Percentiles rank a stretch among this genome's conserved stretches.
These are phyloP conservation scores for Mormyrus proboscirostris DNA, from an alignment of 2,797 vertebrate species.

Conservation along the genomic window DNA sequence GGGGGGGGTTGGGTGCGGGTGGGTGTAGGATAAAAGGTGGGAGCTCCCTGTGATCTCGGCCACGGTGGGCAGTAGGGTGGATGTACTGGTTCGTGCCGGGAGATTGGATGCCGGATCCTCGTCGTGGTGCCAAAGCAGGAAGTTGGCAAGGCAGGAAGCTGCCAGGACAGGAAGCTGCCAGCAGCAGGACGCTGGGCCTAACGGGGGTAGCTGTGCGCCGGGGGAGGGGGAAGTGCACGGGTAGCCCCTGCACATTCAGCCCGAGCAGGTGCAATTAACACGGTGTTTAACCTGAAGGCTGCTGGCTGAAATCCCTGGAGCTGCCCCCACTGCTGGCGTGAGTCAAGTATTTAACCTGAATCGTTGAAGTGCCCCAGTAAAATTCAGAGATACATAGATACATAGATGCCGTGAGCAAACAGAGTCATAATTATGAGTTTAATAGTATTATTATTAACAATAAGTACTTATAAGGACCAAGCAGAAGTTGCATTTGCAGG, in stretches of 20 bases:
- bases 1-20: background rate
- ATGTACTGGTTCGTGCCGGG: background rate
- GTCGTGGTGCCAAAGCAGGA: background rate
- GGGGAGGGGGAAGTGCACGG: background rate
- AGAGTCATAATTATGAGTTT: background rate
- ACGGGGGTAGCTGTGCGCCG: background rate
- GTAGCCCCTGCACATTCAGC: background rate
- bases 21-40: background rate
- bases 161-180: background rate
- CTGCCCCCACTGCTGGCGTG: background rate
- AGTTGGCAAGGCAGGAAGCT: background rate
- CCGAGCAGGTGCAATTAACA: constrained; percentile 6
- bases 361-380: background rate
- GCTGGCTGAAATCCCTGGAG: background rate
- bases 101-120: background rate
- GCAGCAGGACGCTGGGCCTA: background rate
- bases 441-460: background rate
- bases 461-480: background rate
- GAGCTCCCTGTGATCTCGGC: background rate
- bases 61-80: background rate
- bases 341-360: constrained; percentile 10
- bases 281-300: constrained; percentile 1
- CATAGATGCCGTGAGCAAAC: background rate
- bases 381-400: background rate
- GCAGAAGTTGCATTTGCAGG: background rate